phyloP scores from a whole-genome alignment of 1,140 invertebrate species.

The Mya arenaria region DNA sequence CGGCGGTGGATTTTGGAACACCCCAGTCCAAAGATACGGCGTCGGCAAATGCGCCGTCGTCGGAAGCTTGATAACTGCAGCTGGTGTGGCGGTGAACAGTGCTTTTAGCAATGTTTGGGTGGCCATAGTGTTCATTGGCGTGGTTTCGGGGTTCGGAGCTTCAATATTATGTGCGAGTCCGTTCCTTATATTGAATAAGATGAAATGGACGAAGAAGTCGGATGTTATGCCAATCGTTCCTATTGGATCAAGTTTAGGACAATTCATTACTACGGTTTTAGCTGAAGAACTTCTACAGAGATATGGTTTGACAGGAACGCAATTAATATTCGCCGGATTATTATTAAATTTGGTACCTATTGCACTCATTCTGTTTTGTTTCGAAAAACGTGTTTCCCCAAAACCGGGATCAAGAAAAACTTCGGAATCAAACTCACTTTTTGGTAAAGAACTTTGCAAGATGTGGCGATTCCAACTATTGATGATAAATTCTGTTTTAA shows the following conservation, averaged over 20 bases:
- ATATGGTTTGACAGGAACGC: not conserved
- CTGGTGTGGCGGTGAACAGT: not conserved
- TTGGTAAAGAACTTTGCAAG: no score
- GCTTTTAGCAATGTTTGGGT: conserved; percentile 2
- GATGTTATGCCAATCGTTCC: not conserved
- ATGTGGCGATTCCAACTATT: not conserved
- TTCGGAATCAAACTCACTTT: not conserved
- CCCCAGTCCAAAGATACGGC: not conserved
- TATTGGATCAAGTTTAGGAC: not conserved
- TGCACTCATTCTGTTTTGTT: not conserved
- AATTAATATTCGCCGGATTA: not conserved
- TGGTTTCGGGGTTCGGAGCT: not conserved
- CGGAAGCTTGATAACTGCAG: not conserved
- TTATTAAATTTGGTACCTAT: not conserved
- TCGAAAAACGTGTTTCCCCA: not conserved
- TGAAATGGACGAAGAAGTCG: not conserved
- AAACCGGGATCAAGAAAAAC: not conserved
- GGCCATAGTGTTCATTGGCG: not conserved
- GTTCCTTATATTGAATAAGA: no score
- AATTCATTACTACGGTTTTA: not conserved
- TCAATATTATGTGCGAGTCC: not conserved
- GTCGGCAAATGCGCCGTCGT: not conserved
- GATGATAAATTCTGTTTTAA: not conserved
- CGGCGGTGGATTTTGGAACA: not conserved
- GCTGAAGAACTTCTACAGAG: not conserved